A percentile compares a stretch with the other conserved stretches of the same genome.
Conservation (phyloP, 2,797 vertebrate species). For the Alcedo atthis region DNA sequence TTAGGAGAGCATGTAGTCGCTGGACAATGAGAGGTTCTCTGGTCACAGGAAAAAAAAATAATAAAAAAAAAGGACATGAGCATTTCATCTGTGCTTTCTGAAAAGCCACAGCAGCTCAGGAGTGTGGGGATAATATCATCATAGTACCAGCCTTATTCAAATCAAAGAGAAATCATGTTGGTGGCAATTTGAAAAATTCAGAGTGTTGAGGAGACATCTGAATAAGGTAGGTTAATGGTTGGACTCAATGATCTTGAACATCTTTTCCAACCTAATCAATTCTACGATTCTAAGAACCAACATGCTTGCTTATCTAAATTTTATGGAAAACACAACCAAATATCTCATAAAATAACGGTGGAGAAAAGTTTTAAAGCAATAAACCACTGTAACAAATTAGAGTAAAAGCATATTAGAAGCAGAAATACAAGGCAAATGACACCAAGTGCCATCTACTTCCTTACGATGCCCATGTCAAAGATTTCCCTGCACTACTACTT, state of each 20-base stretch:
- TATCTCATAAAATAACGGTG: neutral
- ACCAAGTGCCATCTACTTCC: neutral
- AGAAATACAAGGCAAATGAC: neutral
- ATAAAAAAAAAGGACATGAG: accelerated
- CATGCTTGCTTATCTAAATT: neutral
- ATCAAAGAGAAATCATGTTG: neutral
- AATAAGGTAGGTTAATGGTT: neutral
- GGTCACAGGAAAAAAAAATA: neutral
- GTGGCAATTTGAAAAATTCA: neutral
- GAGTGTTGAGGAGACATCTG: accelerated
- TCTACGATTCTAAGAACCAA: neutral
- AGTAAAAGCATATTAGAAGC: neutral
- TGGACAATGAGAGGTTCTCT: neutral
- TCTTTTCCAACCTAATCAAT: neutral
- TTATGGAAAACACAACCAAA: neutral
- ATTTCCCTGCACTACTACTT: neutral
- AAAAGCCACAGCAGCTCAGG: neutral
- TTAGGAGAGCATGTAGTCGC: neutral
- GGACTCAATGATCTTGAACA: neutral
- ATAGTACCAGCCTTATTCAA: neutral
- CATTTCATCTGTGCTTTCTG: neutral
- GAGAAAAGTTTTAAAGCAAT: neutral
- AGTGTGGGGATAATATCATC: neutral
- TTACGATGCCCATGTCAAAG: neutral
- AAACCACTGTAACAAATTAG: neutral